Percentiles rank a stretch among this genome's conserved stretches.
Conservation (phyloP, 35 echinoderm and acorn worm species). For the Amphiura filiformis region DNA sequence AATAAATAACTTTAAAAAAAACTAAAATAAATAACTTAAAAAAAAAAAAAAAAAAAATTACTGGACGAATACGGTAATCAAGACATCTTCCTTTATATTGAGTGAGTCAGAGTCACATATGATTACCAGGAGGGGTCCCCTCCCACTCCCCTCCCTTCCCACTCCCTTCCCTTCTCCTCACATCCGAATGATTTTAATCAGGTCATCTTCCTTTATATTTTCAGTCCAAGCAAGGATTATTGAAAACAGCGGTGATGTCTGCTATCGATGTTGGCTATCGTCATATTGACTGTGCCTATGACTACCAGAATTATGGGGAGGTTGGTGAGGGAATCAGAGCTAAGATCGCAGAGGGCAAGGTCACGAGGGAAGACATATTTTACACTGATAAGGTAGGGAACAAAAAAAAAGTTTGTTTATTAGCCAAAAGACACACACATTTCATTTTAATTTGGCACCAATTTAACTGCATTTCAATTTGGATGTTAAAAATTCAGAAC, state of each 20-base stretch:
- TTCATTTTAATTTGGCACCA: neutral
- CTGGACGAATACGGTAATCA: too few species aligned
- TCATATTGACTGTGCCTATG: conserved; percentile 51
- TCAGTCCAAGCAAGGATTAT: conserved; percentile 41
- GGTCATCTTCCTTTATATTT: too few species aligned
- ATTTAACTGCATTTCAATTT: neutral
- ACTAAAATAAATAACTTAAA: too few species aligned
- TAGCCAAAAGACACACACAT: neutral
- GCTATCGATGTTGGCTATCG: conserved; percentile 59
- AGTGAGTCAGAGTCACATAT: too few species aligned
- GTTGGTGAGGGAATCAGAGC: conserved; percentile 46
- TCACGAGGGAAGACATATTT: conserved; percentile 48
- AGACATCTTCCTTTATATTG: too few species aligned
- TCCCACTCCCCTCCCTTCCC: too few species aligned
- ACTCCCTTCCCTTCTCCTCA: too few species aligned
- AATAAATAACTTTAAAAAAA: too few species aligned
- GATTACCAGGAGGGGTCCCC: too few species aligned
- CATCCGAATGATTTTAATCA: too few species aligned
- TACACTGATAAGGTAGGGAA: conserved; percentile 41
- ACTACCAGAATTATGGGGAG: conserved; percentile 46
- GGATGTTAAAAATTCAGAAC: neutral
- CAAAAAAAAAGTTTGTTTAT: neutral
- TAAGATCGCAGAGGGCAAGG: conserved; percentile 46
- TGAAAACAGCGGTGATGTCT: conserved; percentile 25
- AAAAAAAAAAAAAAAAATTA: too few species aligned